phyloP scores from a whole-genome alignment of 2,888 invertebrate genomes.

The Thysanoteuthis rhombus region DNA sequence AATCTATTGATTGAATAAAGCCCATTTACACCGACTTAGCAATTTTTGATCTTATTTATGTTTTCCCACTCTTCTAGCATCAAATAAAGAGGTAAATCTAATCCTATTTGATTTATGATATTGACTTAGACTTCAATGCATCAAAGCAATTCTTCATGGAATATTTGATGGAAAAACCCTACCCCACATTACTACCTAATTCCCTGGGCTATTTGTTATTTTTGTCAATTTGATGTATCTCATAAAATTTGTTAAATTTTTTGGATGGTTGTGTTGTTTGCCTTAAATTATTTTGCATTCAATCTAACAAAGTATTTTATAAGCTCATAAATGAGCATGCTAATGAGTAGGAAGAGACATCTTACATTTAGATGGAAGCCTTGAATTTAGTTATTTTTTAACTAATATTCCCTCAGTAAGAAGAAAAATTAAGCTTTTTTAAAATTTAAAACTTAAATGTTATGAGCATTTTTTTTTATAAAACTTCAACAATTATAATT shows the following conservation, averaged over 20 bases:
- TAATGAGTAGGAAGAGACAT: too few relatives aligned
- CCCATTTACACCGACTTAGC: not conserved
- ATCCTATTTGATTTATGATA: not conserved
- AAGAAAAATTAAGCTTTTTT: too few relatives aligned
- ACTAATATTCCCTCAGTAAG: too few relatives aligned
- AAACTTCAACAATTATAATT: too few relatives aligned
- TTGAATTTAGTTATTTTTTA: too few relatives aligned
- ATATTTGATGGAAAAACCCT: not conserved
- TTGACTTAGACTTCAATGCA: not conserved
- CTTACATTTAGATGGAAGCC: too few relatives aligned
- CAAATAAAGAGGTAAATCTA: not conserved
- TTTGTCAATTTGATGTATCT: not conserved
- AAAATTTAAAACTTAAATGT: too few relatives aligned
- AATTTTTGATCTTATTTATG: not conserved
- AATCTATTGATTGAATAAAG: not conserved
- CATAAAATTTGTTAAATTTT: not conserved
- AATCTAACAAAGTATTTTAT: not conserved
- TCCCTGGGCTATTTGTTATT: not conserved
- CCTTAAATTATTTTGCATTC: not conserved
- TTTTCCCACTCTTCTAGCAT: not conserved
- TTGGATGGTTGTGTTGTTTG: not conserved
- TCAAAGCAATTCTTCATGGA: not conserved
- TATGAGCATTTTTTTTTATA: too few relatives aligned
- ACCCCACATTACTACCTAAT: not conserved
- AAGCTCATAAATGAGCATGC: too few relatives aligned